Base-by-base conservation (phyloP, 2,888 invertebrate genomes). In the Euplexia lucipara region DNA sequence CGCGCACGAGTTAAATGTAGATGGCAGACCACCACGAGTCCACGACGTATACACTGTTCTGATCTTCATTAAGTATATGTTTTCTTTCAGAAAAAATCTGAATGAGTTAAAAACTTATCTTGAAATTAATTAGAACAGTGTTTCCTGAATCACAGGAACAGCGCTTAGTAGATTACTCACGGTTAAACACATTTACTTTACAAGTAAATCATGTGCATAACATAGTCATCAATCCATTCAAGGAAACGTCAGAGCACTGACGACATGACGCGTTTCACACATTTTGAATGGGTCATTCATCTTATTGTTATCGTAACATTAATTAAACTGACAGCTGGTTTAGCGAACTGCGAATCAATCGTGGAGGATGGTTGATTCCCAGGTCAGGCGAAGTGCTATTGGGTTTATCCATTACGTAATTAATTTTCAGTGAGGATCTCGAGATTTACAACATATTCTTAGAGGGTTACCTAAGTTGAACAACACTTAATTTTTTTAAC, bases 181-280 rank as follows among this genome's bases (percentile, higher is more conserved):
- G 6, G 18, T 10, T 5, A 16, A 47, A 39, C 22, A 39, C 22
- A 32, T 62, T 37, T 1, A 45, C 45, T 45, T 16, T 30, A 5
- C 1, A 37, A 39, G 16, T 16, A 32, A 22, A 6, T 37, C 14
- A 18, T 10, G 12, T n/a, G n/a, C n/a, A n/a, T n/a, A n/a, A n/a
- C n/a, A 9, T 44, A 12, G 26, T 16, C 32, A 39, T 22, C n/a
- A n/a, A 22, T n/a, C 7, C 22, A 5, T 52, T 35, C 42, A 42
- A 35, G 53, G 67, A 63, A 18, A 35, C 6, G 10, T 20, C 16
- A 22, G 16, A 6, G 10, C 8, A 30, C 14, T 1, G 3, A 3
- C n/a, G 34, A 42, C 26, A 18, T 34, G 41, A 65, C 9, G 8
- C 42, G 63, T 42, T 52, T 14, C 12, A 16, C 66, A 66, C 35